A percentile compares a stretch with the other conserved stretches of the same genome.
phyloP scores from a whole-genome alignment of 2,113 vertebrate species.

The Psilopsiagon aurifrons region DNA sequence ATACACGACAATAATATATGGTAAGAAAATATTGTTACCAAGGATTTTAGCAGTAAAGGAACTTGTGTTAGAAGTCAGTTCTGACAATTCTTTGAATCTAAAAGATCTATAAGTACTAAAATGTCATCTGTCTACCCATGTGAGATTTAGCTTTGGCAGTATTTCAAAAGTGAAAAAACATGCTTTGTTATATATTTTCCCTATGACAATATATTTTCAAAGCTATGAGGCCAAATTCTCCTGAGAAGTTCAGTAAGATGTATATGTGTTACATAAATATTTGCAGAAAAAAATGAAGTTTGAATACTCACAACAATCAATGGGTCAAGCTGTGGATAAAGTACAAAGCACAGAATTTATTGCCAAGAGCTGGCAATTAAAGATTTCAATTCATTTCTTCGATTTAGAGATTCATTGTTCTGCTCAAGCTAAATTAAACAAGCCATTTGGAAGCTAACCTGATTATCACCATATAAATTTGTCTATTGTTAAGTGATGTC shows the following conservation, averaged over 20 bases:
- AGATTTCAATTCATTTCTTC: slow-evolving; percentile 22
- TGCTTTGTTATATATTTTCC: slow-evolving; percentile 44
- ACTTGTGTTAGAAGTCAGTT: slow-evolving; percentile 38
- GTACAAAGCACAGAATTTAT: neutral
- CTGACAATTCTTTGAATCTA: slow-evolving; percentile 62
- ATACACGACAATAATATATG: slow-evolving; percentile 10
- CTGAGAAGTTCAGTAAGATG: neutral
- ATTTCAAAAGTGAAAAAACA: slow-evolving; percentile 51
- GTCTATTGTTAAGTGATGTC: neutral
- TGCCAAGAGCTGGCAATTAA: neutral
- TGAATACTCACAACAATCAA: neutral
- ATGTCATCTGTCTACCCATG: slow-evolving; percentile 61
- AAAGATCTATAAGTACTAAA: slow-evolving; percentile 49
- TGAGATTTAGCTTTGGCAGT: slow-evolving; percentile 60
- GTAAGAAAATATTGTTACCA: slow-evolving; percentile 39
- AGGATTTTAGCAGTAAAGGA: slow-evolving; percentile 35
- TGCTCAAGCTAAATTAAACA: slow-evolving; percentile 9
- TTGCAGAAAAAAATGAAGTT: neutral
- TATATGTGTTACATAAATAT: neutral
- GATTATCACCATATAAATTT: neutral
- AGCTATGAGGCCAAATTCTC: slow-evolving; percentile 27
- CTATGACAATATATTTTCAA: slow-evolving; percentile 21
- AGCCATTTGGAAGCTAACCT: neutral
- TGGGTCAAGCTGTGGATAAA: slow-evolving; percentile 6
- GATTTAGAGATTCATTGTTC: slow-evolving; percentile 15